phyloP scores from a whole-genome alignment of 2,797 vertebrate species.

The Cirrhinus molitorella region DNA sequence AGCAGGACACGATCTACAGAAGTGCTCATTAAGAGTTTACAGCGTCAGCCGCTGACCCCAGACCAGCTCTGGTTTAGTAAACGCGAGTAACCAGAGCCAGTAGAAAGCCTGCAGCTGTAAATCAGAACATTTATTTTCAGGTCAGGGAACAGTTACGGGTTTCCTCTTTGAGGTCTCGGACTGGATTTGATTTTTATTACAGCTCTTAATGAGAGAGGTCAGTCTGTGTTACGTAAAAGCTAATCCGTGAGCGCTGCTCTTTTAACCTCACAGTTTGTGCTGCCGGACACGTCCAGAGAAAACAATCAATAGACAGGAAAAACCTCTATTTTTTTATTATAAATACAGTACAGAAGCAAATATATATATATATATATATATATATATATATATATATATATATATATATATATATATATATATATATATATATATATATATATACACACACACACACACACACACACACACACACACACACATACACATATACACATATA shows the following conservation, averaged over 20 bases:
- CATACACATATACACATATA: too few relatives aligned
- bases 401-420: too few relatives aligned
- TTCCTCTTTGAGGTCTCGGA: slow-evolving; percentile 52
- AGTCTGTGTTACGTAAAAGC: slow-evolving; percentile 24
- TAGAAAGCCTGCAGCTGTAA: slow-evolving; percentile 42
- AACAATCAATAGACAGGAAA: not conserved
- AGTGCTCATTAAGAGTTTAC: slow-evolving; percentile 49
- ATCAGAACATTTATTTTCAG: slow-evolving; percentile 21
- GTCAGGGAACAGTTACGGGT: slow-evolving; percentile 31
- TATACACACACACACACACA: too few relatives aligned
- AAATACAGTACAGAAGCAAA: not conserved
- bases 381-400: too few relatives aligned
- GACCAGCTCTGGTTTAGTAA: slow-evolving; percentile 29
- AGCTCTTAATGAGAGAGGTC: slow-evolving; percentile 1
- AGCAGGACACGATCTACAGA: slow-evolving; percentile 42
- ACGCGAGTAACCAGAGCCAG: slow-evolving; percentile 36
- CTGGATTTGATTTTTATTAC: slow-evolving; percentile 21
- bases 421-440: too few relatives aligned
- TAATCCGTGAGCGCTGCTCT: not conserved
- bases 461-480: too few relatives aligned
- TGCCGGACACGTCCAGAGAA: not conserved
- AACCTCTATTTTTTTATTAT: not conserved
- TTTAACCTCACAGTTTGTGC: slow-evolving; percentile 24
- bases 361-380: too few relatives aligned
- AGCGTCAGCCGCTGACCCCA: slow-evolving; percentile 9